Base-by-base conservation (phyloP, 2,113 vertebrate species). In the Ursus arctos region DNA sequence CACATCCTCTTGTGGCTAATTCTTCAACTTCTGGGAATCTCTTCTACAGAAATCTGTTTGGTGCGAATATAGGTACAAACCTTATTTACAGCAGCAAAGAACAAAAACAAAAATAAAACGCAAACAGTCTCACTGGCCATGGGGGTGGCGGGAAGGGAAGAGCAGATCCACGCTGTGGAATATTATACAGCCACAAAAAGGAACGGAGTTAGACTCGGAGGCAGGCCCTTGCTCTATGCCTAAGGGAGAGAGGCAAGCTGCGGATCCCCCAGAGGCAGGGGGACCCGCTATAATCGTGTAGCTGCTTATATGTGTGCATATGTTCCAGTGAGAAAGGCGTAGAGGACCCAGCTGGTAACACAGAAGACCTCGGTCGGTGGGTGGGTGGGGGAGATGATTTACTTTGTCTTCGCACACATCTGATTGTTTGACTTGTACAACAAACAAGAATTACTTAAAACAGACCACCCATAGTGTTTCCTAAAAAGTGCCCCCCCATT, bases 201-300 rank as follows among this genome's bases (percentile, higher is more conserved):
- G 71, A 59, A 24, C 22, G 0, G 0, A 1, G 67, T 51, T 53
- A n/a, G n/a, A 0, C 65, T 43, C 11, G 6, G 4, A n/a, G 65
- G 63, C 22, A 67, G 63, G 63, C 63, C 14, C 63, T 33, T 31
- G 31, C 15, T 67, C 63, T 67, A 33, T 67, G 63, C 16, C 63
- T 26, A 16, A 59, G 36, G 79, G 63, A 59, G 40, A 51, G 53
- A 18, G 53, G 9, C n/a, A 43, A 28, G 61, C 2, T n/a, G 74
- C 61, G 33, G 24, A 2, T 13, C 22, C 19, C 79, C 33, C 15
- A 4, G 33, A 31, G 19, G 1, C 4, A 11, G 79, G 18, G 40
- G 40, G 24, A 53, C 7, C 14, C 55, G 86, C 2, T 43, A 0
- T 19, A 14, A 19, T 33, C 7, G 55, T 53, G 13, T 14, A 43